Percentiles rank a stretch among this genome's conserved stretches.
phyloP scores from a whole-genome alignment of 2,797 vertebrate species.

The Ctenopoma multispine region DNA sequence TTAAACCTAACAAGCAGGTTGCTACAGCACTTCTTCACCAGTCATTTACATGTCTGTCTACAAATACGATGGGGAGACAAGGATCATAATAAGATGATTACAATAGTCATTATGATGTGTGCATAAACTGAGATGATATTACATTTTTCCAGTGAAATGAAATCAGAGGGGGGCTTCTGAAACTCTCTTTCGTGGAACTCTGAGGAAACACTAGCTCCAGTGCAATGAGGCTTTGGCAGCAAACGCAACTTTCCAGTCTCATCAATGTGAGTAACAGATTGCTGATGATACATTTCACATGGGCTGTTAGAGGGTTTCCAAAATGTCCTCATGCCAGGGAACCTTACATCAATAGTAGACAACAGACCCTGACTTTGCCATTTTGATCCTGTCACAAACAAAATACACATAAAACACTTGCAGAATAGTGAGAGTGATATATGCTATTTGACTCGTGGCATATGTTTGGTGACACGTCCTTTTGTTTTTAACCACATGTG shows the following conservation, averaged over 20 bases:
- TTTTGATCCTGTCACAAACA: no score
- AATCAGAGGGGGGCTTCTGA: neutral
- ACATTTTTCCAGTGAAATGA: neutral
- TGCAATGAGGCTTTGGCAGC: neutral
- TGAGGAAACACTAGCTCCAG: neutral
- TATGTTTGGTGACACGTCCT: no score
- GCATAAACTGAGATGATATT: neutral
- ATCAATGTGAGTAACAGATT: conserved; percentile 15
- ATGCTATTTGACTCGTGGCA: neutral
- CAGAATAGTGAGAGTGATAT: neutral
- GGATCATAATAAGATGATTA: conserved; percentile 8
- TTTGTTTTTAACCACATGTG: neutral
- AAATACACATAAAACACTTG: no score
- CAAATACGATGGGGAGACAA: neutral
- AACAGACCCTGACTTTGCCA: no score
- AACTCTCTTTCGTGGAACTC: neutral
- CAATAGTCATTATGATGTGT: neutral
- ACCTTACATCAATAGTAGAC: neutral
- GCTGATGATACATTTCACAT: conserved; percentile 12
- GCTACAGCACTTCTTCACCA: neutral
- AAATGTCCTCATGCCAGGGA: neutral
- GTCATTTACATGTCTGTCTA: neutral
- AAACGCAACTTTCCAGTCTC: conserved; percentile 1
- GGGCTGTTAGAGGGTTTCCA: conserved; percentile 7
- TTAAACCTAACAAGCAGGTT: neutral